phyloP scores from a whole-genome alignment of 1,140 invertebrate genomes.

The Drosophila navojoa region DNA sequence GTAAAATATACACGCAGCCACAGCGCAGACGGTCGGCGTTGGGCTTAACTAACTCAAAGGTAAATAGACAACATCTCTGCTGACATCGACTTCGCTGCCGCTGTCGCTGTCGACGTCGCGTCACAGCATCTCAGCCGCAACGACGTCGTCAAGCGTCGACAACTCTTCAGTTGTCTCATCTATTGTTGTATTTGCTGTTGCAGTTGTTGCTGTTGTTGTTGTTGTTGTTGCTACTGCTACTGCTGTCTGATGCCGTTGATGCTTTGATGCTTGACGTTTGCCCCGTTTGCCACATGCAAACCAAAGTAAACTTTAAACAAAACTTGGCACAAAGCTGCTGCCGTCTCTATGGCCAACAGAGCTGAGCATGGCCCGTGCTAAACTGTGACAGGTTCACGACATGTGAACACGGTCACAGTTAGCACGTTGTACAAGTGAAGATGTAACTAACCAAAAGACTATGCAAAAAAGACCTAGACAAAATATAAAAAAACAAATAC shows the following conservation, averaged over 20 bases:
- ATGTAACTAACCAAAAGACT: too few relatives aligned
- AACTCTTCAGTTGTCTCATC: conserved; percentile 74
- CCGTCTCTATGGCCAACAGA: conserved; percentile 43
- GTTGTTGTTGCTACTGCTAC: conserved; percentile 1
- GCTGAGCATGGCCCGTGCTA: conserved; percentile 22
- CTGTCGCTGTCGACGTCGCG: not conserved
- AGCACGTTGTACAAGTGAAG: too few relatives aligned
- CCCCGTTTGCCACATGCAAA: conserved; percentile 50
- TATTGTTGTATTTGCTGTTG: conserved; percentile 20
- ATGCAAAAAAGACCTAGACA: too few relatives aligned
- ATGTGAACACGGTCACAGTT: not conserved
- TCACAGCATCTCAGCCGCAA: conserved; percentile 28
- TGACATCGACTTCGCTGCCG: conserved; percentile 22
- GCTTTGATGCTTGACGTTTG: conserved; percentile 55
- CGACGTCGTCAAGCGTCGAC: conserved; percentile 69
- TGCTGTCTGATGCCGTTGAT: conserved; percentile 33
- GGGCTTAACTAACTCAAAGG: conserved; percentile 74
- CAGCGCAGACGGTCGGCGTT: conserved; percentile 38
- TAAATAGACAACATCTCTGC: conserved; percentile 63
- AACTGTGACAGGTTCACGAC: conserved; percentile 29
- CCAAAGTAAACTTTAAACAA: conserved; percentile 77
- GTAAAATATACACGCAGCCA: conserved; percentile 76
- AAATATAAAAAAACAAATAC: too few relatives aligned
- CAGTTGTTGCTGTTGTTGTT: conserved; percentile 57
- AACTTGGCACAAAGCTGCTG: conserved; percentile 73